Evolutionary conservation across 2,888 invertebrate species (phyloP).

Genomic region (Kryphioiulus occultus): DNA sequence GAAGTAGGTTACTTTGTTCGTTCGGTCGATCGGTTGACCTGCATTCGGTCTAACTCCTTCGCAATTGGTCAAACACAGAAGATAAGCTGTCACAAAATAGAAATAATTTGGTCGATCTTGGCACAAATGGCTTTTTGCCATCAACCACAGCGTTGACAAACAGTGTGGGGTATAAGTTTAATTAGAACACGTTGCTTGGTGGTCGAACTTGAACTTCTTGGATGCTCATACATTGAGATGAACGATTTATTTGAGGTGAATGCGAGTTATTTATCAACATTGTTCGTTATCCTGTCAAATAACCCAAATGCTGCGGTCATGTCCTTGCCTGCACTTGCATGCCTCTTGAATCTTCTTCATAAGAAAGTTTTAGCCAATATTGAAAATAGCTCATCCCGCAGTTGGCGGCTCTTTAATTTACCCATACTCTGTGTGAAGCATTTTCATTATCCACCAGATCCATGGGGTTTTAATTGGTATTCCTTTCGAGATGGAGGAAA

Average conservation of each 20-base stretch:
- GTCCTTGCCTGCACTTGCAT: too few relatives aligned
- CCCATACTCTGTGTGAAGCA: not conserved
- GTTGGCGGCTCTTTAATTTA: not conserved
- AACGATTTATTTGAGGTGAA: conserved; percentile 10
- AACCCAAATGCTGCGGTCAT: not conserved
- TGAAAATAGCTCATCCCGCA: not conserved
- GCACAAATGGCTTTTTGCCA: not conserved
- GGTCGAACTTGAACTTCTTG: not conserved
- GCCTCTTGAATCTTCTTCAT: too few relatives aligned
- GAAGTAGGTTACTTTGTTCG: not conserved
- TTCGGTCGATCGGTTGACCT: not conserved
- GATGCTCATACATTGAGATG: not conserved
- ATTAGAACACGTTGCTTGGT: not conserved
- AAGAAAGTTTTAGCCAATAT: too few relatives aligned
- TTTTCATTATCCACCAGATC: not conserved
- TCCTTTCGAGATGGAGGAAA: not conserved
- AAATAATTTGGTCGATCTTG: not conserved
- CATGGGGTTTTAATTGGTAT: conserved; percentile 4
- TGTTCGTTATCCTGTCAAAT: not conserved
- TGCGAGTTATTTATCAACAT: not conserved
- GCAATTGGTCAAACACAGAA: not conserved
- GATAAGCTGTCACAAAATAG: not conserved
- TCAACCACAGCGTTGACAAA: not conserved
- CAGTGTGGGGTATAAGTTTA: not conserved
- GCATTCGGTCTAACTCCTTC: not conserved